Conservation (phyloP, 2,113 vertebrate species). For the Hoplias malabaricus region DNA sequence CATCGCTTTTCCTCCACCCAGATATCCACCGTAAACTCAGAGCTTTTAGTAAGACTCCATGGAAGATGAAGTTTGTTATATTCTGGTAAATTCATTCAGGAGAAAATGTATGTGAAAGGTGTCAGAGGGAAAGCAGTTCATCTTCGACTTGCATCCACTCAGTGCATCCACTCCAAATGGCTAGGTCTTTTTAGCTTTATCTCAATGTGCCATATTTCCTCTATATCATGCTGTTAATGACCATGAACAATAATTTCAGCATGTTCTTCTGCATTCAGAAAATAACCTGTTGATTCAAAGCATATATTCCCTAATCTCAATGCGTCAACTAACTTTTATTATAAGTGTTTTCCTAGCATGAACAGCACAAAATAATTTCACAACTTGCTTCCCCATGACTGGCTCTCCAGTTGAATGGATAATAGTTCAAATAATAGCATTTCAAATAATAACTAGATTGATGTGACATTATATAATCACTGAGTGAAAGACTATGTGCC, state of each 20-base stretch:
- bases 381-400: no score
- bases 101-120: background rate
- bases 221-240: no score
- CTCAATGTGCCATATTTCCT: no score
- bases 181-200: no score
- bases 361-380: background rate
- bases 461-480: background rate
- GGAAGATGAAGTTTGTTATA: background rate
- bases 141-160: background rate
- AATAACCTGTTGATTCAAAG: no score
- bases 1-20: background rate
- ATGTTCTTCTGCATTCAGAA: no score
- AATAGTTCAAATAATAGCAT: no score
- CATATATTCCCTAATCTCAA: no score
- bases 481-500: background rate
- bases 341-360: no score
- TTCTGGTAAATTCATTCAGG: background rate
- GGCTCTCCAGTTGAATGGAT: no score
- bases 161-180: background rate
- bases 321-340: no score
- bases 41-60: background rate
- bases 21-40: background rate
- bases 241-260: no score
- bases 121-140: background rate
- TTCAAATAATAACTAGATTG: background rate